A percentile compares a stretch with the other conserved stretches of the same genome.
Conservation (phyloP, 92 coral and sea anemone genomes). For the Actinernus sp. region DNA sequence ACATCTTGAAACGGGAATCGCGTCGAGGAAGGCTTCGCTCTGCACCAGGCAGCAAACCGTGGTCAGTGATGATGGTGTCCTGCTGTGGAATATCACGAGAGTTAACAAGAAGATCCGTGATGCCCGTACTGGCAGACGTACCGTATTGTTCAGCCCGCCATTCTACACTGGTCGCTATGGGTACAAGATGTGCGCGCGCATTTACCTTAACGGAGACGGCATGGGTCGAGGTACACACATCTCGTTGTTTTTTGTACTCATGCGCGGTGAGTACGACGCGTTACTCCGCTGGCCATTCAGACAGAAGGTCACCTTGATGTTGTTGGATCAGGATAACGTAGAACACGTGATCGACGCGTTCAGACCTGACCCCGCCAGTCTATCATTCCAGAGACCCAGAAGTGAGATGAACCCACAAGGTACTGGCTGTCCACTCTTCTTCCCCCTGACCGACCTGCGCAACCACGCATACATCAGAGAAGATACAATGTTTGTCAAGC, state of each 20-base stretch:
- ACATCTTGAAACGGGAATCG: too few relatives aligned
- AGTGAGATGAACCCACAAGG: slow-evolving; percentile 16
- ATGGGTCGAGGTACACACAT: slow-evolving; percentile 61
- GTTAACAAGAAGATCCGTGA: slow-evolving; percentile 39
- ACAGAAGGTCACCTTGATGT: slow-evolving; percentile 78
- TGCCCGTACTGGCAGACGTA: slow-evolving; percentile 43
- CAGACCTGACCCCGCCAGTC: slow-evolving; percentile 66
- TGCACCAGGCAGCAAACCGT: too few relatives aligned
- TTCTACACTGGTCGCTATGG: slow-evolving; percentile 69
- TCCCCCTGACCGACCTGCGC: slow-evolving; percentile 13
- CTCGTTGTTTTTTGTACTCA: slow-evolving; percentile 54
- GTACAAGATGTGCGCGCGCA: slow-evolving; percentile 67
- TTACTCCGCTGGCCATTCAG: slow-evolving; percentile 89
- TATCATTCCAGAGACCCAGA: slow-evolving; percentile 17
- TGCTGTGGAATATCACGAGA: slow-evolving; percentile 64
- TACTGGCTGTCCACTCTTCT: slow-evolving; percentile 27
- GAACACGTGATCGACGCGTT: too few relatives aligned
- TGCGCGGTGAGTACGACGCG: slow-evolving; percentile 78
- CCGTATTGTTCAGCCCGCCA: slow-evolving; percentile 61
- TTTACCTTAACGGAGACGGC: too few relatives aligned
- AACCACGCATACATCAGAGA: slow-evolving; percentile 13
- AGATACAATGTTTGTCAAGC: slow-evolving; percentile 27
- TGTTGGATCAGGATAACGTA: slow-evolving; percentile 84
- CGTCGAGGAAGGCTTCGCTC: too few relatives aligned
- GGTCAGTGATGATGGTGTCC: slow-evolving; percentile 43